Conservation (phyloP, 2,113 vertebrate species). For the Hylia prasina region DNA sequence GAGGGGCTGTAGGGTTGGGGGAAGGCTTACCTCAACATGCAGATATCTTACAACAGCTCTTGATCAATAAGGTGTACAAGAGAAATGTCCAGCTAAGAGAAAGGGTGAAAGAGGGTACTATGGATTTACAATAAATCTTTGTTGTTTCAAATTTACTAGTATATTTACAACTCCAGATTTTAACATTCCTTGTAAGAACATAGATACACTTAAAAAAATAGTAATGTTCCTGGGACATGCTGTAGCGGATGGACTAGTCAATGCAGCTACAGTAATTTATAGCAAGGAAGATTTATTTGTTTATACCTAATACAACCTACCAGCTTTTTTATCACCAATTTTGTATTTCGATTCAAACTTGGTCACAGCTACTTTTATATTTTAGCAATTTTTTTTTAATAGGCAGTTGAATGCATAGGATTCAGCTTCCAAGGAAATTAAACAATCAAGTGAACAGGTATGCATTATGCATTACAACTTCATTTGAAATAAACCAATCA, state of each 20-base stretch:
- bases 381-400: not conserved
- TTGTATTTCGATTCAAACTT: not conserved
- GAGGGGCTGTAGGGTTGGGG: accelerated
- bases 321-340: not conserved
- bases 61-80: not conserved
- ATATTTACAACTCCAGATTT: not conserved
- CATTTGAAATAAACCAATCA: not conserved
- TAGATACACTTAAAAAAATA: not conserved
- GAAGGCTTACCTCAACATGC: not conserved
- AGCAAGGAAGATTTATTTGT: not conserved
- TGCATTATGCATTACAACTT: not conserved
- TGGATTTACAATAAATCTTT: not conserved
- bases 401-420: not conserved
- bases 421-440: not conserved
- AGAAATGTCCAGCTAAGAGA: not conserved
- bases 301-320: not conserved
- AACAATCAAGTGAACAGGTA: not conserved
- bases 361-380: not conserved
- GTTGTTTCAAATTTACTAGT: not conserved
- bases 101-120: not conserved
- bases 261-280: not conserved
- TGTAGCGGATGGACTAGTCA: not conserved
- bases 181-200: not conserved
- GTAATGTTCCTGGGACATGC: not conserved
- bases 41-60: not conserved